Evolutionary conservation across 2,797 vertebrate species (phyloP), one percentile per base, ranked within the genome.

Genomic region (Pterois miles): DNA sequence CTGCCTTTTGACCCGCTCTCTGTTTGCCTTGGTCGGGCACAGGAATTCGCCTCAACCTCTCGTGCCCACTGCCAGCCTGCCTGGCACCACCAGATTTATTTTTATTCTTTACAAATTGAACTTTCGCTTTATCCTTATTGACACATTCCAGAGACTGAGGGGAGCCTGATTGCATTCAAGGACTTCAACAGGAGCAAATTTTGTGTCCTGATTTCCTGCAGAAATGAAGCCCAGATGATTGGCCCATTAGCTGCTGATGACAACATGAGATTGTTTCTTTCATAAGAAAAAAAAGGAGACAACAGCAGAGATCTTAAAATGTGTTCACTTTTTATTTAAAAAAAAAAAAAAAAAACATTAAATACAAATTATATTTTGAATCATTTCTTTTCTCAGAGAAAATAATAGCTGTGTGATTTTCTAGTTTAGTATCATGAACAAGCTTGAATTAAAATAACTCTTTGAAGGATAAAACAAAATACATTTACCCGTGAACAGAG

Each of bases 351-450:
- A 96, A 94, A 92, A 92, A 96, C 93, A 94, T 96, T 96, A 96
- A 97, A 96, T 96, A 97, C 94, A 96, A 94, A 95, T 92, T 80
- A 95, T 93, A 94, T 87, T 90, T 93, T 85, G 92, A 93, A 94
- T 90, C 86, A 93, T 90, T 93, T 93, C 74, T 71, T 91, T 94
- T 92, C 85, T 92, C 59, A 83, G 92, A 91, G 88, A 93, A 94
- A 92, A 89, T 77, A 83, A 92, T 83, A 92, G 83, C 85, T 89
- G 88, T 95, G 91, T 94, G 91, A 93, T 93, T 91, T 94, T 83
- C 20, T 94, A 93, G 86, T 91, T 94, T 91, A 94, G 89, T 93
- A 91, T 91, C 86, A 92, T 92, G 85, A 94, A 92, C n/a, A 93
- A 93, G 88, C 86, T 92, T 94, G 78, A 91, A 91, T 89, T 20